phyloP scores from a whole-genome alignment of 1,140 invertebrate genomes.

The Bombus haemorrhoidalis region DNA sequence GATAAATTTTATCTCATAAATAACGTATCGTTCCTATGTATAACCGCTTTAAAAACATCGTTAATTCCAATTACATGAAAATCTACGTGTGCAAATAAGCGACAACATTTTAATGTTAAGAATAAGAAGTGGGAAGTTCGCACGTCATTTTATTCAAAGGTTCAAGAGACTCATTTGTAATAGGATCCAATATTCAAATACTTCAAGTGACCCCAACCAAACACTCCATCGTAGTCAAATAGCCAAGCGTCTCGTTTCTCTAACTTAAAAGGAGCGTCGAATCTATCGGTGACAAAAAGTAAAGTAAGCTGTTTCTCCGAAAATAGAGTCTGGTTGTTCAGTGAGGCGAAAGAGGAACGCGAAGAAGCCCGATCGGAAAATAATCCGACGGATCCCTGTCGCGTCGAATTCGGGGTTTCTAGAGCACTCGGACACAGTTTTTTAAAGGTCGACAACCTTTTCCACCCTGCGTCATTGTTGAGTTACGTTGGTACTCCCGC shows the following conservation, averaged over 20 bases:
- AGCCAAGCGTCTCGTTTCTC: not conserved
- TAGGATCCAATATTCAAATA: no score
- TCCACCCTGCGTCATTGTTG: constrained; percentile 34
- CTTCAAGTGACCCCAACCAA: no score
- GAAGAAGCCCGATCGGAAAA: constrained; percentile 10
- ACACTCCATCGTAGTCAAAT: no score
- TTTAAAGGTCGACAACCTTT: constrained; percentile 66
- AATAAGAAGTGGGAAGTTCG: no score
- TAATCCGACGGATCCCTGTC: constrained; percentile 6
- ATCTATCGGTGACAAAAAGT: not conserved
- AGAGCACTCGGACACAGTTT: constrained; percentile 63
- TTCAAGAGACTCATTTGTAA: no score
- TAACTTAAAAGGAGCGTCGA: not conserved
- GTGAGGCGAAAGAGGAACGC: not conserved
- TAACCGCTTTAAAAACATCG: no score
- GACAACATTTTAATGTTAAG: no score
- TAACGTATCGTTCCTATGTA: no score
- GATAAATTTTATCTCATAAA: no score
- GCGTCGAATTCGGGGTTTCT: constrained; percentile 61
- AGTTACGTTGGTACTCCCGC: constrained; percentile 21
- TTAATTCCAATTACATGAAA: no score
- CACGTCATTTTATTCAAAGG: no score
- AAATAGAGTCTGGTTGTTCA: constrained; percentile 28
- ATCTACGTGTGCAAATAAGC: no score
- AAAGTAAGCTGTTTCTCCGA: not conserved